Evolutionary conservation across 1,140 invertebrate genomes (phyloP), one percentile per base, ranked within the genome.

Genomic region (Aplysia californica): DNA sequence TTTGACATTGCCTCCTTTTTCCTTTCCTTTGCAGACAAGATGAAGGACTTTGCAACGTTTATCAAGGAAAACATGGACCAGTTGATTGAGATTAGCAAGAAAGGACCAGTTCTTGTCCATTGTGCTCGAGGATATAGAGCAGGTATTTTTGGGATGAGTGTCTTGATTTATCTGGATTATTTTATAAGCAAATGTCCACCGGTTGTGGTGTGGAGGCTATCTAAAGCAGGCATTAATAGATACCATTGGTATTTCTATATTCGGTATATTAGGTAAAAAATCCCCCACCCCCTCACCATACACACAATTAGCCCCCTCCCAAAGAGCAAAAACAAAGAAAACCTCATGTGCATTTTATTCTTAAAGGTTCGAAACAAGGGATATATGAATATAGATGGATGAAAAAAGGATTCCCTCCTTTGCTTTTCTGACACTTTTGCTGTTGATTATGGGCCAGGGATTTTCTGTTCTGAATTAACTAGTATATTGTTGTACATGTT

Each of bases 41-140:
- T 69, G 15, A 21, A 1, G 38, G 33, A 69, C 2, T 77, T 35
- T n/a, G 58, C 36, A 23, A 15, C 39, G 35, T 70, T 69, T 29
- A 76, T 82, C 66, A 77, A 41, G 38, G 29, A 79, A 21, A 71
- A 77, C 29, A 80, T 79, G 71, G 69, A 76, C 10, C 35, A 75
- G 35, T 44, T 84, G 35, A 23, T 83, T 33, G 78, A 82, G 61
- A 56, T 80, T 29, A 77, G 83, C 44, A 56, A 69, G 29, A 72
- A 76, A 31, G 81, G 83, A 15, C 83, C 83, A n/a, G 80, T 84
- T 6, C 56, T 84, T 41, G 69, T 84, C 6, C 83, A 84, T 56
- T 82, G 81, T 65, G 75, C 78, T 4, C 69, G 56, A 36, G 75
- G 69, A 15, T 74, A 64, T n/a, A 75, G 83, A 81, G 76, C 75